phyloP scores from a whole-genome alignment of 2,888 invertebrate species.

The Apamea monoglypha region DNA sequence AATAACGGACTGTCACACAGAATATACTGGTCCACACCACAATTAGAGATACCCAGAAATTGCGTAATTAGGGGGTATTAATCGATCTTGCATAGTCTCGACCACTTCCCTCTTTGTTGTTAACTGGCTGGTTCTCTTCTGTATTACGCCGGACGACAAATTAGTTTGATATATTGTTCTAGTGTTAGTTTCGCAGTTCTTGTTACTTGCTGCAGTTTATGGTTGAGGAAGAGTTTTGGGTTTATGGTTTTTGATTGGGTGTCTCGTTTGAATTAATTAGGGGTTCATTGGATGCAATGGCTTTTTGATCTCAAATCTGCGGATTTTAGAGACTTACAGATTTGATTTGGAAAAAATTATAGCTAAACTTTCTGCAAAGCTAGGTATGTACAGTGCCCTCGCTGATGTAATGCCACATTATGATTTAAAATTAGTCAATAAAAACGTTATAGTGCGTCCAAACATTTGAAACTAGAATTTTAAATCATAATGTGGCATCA shows the following conservation, averaged over 20 bases:
- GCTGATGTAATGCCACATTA: too few relatives aligned
- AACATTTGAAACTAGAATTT: too few relatives aligned
- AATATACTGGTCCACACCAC: slow-evolving; percentile 88
- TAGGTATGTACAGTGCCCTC: neutral
- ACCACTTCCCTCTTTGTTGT: slow-evolving; percentile 79
- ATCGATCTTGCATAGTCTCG: slow-evolving; percentile 86
- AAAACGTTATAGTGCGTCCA: too few relatives aligned
- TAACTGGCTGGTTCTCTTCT: slow-evolving; percentile 67
- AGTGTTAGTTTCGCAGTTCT: slow-evolving; percentile 52
- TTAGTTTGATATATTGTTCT: slow-evolving; percentile 68
- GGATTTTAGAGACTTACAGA: too few relatives aligned
- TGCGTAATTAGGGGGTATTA: slow-evolving; percentile 89
- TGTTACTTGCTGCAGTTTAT: slow-evolving; percentile 48
- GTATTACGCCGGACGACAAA: slow-evolving; percentile 50
- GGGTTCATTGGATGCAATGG: neutral
- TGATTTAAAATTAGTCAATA: neutral
- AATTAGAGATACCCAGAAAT: slow-evolving; percentile 90
- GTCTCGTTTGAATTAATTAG: slow-evolving; percentile 1
- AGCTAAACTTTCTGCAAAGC: too few relatives aligned
- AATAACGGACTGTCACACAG: slow-evolving; percentile 89
- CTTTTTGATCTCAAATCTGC: too few relatives aligned
- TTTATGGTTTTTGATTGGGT: slow-evolving; percentile 31
- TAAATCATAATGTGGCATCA: too few relatives aligned
- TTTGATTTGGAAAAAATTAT: too few relatives aligned
- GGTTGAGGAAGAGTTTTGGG: slow-evolving; percentile 18